phyloP scores from a whole-genome alignment of 2,888 invertebrate species.

The Lutraria lutraria region DNA sequence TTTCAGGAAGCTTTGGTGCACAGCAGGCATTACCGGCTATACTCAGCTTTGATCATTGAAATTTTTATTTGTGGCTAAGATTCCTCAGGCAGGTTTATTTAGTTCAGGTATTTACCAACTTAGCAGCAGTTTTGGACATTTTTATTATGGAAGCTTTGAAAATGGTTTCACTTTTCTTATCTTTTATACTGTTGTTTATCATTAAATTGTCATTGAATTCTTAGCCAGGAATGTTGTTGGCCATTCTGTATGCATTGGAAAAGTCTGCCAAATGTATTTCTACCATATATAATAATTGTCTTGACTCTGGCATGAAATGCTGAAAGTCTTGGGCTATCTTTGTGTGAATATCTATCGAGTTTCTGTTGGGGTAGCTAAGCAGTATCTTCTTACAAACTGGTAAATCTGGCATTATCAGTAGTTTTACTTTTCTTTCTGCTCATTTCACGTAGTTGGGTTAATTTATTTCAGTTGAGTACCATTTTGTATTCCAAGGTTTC shows the following conservation, averaged over 20 bases:
- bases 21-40: slow-evolving; percentile 35
- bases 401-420: neutral
- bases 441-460: slow-evolving; percentile 23
- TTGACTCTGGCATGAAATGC: slow-evolving; percentile 1
- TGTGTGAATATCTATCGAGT: neutral
- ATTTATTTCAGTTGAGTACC: slow-evolving; percentile 12
- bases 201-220: neutral
- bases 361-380: neutral
- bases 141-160: neutral
- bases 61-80: slow-evolving; percentile 14
- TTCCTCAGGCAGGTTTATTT: neutral
- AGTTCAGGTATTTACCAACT: neutral
- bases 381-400: neutral
- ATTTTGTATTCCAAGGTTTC: neutral
- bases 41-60: neutral
- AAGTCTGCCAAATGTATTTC: neutral
- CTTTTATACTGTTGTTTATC: neutral
- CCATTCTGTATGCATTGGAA: neutral
- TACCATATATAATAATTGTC: neutral
- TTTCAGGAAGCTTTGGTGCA: slow-evolving; percentile 35
- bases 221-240: neutral
- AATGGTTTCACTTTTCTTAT: neutral
- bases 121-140: neutral
- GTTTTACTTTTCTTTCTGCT: slow-evolving; percentile 13
- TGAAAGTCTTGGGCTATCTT: neutral